A percentile compares a stretch with the other conserved stretches of the same genome.
Evolutionary conservation across 2,113 vertebrate genomes (phyloP).

Genomic region (Passer domesticus): DNA sequence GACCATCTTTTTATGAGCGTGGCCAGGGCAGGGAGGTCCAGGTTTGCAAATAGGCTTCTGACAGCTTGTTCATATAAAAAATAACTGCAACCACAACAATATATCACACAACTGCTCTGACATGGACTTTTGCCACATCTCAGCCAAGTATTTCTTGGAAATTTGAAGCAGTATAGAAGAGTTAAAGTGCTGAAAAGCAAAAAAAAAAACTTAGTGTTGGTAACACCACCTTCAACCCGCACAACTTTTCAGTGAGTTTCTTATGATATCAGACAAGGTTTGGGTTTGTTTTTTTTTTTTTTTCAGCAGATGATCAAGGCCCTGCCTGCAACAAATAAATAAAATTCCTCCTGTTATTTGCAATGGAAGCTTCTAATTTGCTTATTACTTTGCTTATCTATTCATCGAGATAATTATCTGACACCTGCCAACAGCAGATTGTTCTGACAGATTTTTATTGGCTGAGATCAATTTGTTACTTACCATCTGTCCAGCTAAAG

Average conservation of each 20-base stretch:
- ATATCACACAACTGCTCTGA: not conserved
- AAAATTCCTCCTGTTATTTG: slow-evolving; percentile 78
- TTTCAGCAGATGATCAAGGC: not conserved
- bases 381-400: slow-evolving; percentile 78
- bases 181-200: not conserved
- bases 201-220: slow-evolving; percentile 6
- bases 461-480: slow-evolving; percentile 81
- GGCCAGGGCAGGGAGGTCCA: not conserved
- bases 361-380: slow-evolving; percentile 73
- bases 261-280: not conserved
- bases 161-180: not conserved
- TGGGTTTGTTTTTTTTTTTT: not conserved
- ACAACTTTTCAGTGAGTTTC: not conserved
- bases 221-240: not conserved
- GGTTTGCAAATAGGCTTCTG: slow-evolving; percentile 18
- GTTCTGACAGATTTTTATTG: slow-evolving; percentile 88
- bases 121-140: not conserved
- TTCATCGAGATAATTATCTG: slow-evolving; percentile 90
- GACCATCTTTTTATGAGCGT: not conserved
- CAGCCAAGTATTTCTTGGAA: not conserved
- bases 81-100: slow-evolving; percentile 1
- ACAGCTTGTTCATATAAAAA: slow-evolving; percentile 2
- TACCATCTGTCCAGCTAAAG: slow-evolving; percentile 91
- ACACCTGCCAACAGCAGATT: slow-evolving; percentile 93
- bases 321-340: slow-evolving; percentile 72